Base-by-base conservation (phyloP, 2,113 vertebrate genomes). In the Puffinus mauretanicus region DNA sequence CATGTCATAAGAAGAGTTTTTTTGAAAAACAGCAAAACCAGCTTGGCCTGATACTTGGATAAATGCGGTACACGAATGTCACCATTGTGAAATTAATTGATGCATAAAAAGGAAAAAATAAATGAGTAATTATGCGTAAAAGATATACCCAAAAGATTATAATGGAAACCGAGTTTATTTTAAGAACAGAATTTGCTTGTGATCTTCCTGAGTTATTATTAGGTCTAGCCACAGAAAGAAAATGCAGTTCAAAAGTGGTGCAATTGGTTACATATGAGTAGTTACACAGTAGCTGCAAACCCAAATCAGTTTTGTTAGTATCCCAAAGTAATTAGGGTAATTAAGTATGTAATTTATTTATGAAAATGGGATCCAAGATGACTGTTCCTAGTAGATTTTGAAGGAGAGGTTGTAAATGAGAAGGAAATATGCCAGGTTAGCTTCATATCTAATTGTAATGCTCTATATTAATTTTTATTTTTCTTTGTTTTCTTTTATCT, bases 201-300 rank as follows among this genome's bases (percentile, higher is more conserved):
- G 82, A 95, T 94, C 79, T 89, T 90, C 61, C 46, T 36, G 69
- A 61, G 47, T 88, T 95, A 88, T 94, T 96, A 93, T 86, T 97
- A 96, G 78, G 57, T 79, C 78, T 94, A 86, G n/a, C 27, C 73
- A 90, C 44, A 83, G 84, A 86, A 79, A 89, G 29, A 88, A 95
- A 95, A 65, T 42, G 44, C 10, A 40, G 47, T 71, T 88, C 70
- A 69, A 42, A 95, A 95, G 72, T 60, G 55, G 34, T 61, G 38
- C 70, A 93, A 90, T 76, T 95, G 26, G 73, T 69, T 83, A 88
- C 32, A 40, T 61, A 47, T 7, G 34, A 90, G 83, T 72, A 93
- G 82, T 62, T 83, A 78, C 36, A 76, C 29, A 90, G 73, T 64
- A 95, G 26, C 46, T 51, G 75, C 52, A 90, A 88, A 90, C 40